phyloP scores from a whole-genome alignment of 2,888 invertebrate genomes.

The Dascillus cervinus region DNA sequence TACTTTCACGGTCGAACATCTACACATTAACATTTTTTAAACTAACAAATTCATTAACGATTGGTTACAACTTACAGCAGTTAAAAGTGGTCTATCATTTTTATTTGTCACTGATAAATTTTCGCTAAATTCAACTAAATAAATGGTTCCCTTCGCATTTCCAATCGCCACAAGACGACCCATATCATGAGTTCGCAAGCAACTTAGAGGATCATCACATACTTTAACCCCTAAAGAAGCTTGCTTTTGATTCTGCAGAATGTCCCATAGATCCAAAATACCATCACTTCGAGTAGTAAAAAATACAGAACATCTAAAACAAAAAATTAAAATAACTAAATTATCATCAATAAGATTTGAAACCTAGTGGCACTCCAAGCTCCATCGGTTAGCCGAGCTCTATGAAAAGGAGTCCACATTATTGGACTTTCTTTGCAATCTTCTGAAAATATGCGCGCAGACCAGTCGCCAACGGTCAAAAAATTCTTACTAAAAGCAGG shows the following conservation, averaged over 20 bases:
- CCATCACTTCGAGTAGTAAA: constrained; percentile 82
- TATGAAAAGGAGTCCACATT: constrained; percentile 78
- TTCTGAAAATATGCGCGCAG: constrained; percentile 90
- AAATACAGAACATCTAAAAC: constrained; percentile 72
- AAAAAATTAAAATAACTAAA: too few relatives aligned
- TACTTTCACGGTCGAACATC: constrained; percentile 80
- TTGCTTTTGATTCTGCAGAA: constrained; percentile 74
- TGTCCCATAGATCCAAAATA: constrained; percentile 83
- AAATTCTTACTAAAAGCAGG: constrained; percentile 94
- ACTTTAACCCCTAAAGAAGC: constrained; percentile 71
- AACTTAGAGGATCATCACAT: constrained; percentile 59
- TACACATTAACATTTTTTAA: too few relatives aligned
- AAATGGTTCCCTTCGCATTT: constrained; percentile 67
- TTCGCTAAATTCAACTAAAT: constrained; percentile 70
- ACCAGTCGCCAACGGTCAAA: constrained; percentile 91
- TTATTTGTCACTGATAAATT: constrained; percentile 63
- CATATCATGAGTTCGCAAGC: constrained; percentile 61
- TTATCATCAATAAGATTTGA: not conserved
- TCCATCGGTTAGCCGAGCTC: constrained; percentile 68
- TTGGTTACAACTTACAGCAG: constrained; percentile 65
- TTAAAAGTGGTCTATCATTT: constrained; percentile 69
- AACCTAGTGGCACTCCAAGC: constrained; percentile 82
- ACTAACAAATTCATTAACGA: too few relatives aligned
- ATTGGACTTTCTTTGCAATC: constrained; percentile 91
- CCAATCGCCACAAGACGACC: constrained; percentile 70